Conservation (phyloP, 2,113 vertebrate species). For the Sarotherodon lohbergeri region DNA sequence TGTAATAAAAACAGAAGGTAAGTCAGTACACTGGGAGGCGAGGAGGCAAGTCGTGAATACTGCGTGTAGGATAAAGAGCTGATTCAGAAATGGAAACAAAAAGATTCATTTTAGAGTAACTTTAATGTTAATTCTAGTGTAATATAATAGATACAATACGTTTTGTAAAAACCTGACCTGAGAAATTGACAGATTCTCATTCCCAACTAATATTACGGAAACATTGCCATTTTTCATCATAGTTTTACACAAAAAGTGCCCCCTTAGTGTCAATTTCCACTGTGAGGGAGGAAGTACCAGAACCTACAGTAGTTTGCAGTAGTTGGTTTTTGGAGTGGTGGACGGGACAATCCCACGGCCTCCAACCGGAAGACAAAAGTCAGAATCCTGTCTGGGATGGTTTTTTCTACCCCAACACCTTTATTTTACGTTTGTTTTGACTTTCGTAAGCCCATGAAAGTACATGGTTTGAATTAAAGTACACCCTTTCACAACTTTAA, state of each 20-base stretch:
- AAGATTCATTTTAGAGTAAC: not conserved
- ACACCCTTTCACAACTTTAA: not conserved
- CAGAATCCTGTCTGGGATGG: accelerated
- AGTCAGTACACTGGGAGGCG: not conserved
- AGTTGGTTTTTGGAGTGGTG: not conserved
- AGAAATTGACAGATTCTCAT: not conserved
- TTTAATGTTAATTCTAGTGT: not conserved
- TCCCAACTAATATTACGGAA: not conserved
- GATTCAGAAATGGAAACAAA: not conserved
- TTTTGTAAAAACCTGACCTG: not conserved
- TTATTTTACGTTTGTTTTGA: not conserved
- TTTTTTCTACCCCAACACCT: not conserved
- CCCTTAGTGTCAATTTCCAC: not conserved
- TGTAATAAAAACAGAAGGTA: not conserved
- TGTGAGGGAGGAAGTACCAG: not conserved
- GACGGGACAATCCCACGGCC: not conserved
- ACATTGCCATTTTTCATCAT: not conserved
- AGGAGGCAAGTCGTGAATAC: not conserved
- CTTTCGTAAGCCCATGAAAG: not conserved
- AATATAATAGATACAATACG: not conserved
- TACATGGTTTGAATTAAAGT: not conserved
- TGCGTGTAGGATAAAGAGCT: not conserved
- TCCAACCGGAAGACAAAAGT: not conserved
- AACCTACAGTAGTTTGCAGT: not conserved
- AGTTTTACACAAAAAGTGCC: not conserved